These are phyloP conservation scores for Trematomus loennbergii DNA, from an alignment of 2,113 vertebrate species.

Conservation along the genomic window DNA sequence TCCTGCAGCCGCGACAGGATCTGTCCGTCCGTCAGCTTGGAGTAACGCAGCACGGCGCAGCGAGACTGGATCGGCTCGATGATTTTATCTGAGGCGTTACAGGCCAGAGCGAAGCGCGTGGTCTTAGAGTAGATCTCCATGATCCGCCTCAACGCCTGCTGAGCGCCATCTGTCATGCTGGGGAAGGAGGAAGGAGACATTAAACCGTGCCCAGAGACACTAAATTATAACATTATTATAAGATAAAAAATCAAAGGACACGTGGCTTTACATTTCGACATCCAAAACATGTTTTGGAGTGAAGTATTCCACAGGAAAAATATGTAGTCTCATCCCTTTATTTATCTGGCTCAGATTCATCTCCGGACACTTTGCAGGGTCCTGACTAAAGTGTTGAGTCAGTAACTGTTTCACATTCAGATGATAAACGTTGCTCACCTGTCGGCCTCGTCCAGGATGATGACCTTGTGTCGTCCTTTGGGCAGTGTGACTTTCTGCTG, in stretches of 20 bases:
- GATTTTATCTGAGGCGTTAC: slow-evolving; percentile 97
- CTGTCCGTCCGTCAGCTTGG: slow-evolving; percentile 93
- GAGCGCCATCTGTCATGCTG: slow-evolving; percentile 97
- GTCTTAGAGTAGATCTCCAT: slow-evolving; percentile 99
- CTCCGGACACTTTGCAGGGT: too few species aligned
- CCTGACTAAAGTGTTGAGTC: too few species aligned
- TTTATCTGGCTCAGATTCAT: too few species aligned
- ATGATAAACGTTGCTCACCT: slow-evolving; percentile 82
- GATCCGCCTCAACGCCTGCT: slow-evolving; percentile 95
- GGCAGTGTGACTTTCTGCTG: slow-evolving; percentile 98
- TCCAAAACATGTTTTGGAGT: too few species aligned
- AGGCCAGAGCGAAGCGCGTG: slow-evolving; percentile 95
- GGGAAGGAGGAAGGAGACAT: not conserved
- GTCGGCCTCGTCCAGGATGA: slow-evolving; percentile 98
- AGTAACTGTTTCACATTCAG: too few species aligned
- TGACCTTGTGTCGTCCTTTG: slow-evolving; percentile 96
- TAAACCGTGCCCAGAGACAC: too few species aligned
- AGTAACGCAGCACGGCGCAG: slow-evolving; percentile 95
- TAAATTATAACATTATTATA: too few species aligned
- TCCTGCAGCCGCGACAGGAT: slow-evolving; percentile 90
- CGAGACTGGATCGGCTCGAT: slow-evolving; percentile 98
- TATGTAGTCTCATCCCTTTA: too few species aligned
- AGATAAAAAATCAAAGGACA: too few species aligned
- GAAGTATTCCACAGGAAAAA: too few species aligned
- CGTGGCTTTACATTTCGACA: too few species aligned